Conservation (phyloP, 1,140 invertebrate genomes). For the Augochlora pura region DNA sequence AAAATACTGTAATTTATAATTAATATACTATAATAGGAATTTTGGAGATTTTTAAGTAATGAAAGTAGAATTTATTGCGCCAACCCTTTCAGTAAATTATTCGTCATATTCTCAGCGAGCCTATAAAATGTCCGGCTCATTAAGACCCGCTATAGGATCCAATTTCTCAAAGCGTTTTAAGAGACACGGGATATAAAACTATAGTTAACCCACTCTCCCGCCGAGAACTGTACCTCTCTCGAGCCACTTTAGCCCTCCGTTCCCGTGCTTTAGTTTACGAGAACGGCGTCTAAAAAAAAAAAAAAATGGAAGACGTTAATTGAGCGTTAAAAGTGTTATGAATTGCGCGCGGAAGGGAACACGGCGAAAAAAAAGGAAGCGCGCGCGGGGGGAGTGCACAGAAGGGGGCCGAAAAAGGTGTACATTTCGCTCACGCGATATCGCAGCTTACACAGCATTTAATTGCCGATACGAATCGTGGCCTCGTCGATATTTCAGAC, state of each 20-base stretch:
- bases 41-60: no score
- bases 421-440: slow-evolving; percentile 20
- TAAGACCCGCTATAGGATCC: no score
- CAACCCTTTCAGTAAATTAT: no score
- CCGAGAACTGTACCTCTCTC: neutral
- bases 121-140: no score
- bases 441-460: neutral
- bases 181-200: no score
- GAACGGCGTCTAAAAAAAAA: neutral
- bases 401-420: no score
- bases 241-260: neutral
- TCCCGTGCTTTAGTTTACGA: neutral
- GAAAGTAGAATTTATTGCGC: no score
- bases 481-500: neutral
- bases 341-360: neutral
- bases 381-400: no score
- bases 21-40: no score
- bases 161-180: no score
- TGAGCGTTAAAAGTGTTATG: slow-evolving; percentile 10
- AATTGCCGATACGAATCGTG: neutral
- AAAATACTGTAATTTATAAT: no score
- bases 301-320: slow-evolving; percentile 4
- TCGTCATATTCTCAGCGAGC: no score
- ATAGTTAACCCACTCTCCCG: neutral
- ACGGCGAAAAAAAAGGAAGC: neutral